Evolutionary conservation across 2,113 vertebrate genomes (phyloP).

Genomic region (Callospermophilus lateralis): DNA sequence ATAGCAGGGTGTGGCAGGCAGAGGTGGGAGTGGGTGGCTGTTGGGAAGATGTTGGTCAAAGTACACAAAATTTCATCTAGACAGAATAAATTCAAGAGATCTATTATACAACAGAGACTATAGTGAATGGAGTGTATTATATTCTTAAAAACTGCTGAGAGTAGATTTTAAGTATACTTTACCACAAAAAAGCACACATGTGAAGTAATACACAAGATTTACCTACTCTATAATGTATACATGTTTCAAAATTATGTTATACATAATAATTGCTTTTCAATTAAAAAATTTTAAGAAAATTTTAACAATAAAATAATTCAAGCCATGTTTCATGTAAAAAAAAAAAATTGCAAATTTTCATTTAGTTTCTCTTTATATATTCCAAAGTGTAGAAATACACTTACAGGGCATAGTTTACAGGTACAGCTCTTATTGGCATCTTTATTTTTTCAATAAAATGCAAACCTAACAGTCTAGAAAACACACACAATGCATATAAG

Average conservation of each 20-base stretch:
- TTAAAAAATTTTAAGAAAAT: background rate
- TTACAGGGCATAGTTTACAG: background rate
- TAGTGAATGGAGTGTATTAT: background rate
- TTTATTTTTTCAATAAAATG: conserved; percentile 3
- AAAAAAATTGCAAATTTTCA: background rate
- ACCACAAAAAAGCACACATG: background rate
- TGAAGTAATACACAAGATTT: background rate
- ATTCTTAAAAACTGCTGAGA: background rate
- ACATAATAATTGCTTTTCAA: background rate
- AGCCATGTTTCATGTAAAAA: background rate
- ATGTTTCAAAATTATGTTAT: background rate
- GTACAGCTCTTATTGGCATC: background rate
- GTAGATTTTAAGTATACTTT: background rate
- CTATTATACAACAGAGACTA: background rate
- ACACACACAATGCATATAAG: background rate
- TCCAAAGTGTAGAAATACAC: background rate
- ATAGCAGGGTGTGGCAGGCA: background rate
- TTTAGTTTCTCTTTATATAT: background rate
- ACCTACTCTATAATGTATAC: background rate
- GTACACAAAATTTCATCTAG: background rate
- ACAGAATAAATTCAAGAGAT: background rate
- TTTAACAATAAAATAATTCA: background rate
- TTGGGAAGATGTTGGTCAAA: background rate
- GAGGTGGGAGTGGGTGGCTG: background rate
- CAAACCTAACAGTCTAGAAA: background rate